A percentile compares a stretch with the other conserved stretches of the same genome.
Evolutionary conservation across 2,113 vertebrate species (phyloP).

Genomic region (Cisticola juncidis): DNA sequence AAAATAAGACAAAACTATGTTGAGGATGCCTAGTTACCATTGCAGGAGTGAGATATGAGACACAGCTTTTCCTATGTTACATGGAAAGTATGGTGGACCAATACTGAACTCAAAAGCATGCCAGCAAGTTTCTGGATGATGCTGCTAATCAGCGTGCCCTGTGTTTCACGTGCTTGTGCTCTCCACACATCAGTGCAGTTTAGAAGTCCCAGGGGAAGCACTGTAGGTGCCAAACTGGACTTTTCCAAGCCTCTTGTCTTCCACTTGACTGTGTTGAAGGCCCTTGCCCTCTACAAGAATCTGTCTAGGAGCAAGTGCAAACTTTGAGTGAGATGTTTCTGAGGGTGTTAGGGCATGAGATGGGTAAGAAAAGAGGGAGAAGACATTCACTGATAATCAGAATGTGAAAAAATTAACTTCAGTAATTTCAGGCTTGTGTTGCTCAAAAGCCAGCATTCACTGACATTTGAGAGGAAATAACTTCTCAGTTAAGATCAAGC

Average conservation of each 20-base stretch:
- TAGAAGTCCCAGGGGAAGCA: neutral
- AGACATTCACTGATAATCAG: neutral
- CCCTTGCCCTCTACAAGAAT: neutral
- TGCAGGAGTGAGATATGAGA: neutral
- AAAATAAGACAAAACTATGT: neutral
- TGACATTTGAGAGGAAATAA: neutral
- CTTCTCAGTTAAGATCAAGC: neutral
- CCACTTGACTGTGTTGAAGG: neutral
- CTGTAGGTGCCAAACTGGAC: neutral
- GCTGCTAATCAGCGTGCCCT: neutral
- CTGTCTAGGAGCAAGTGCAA: neutral
- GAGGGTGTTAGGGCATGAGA: neutral
- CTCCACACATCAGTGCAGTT: accelerated
- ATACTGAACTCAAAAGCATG: neutral
- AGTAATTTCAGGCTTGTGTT: neutral
- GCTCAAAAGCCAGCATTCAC: neutral
- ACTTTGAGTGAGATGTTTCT: neutral
- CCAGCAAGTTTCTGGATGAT: neutral
- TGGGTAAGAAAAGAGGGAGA: neutral
- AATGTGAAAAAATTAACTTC: neutral
- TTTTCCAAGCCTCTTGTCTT: neutral
- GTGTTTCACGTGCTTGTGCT: neutral
- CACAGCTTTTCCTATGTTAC: neutral
- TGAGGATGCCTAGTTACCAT: neutral
- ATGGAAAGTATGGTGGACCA: neutral